These are phyloP conservation scores for Drosophila antonietae DNA, from an alignment of 2,888 invertebrate genomes.

Conservation along the genomic window DNA sequence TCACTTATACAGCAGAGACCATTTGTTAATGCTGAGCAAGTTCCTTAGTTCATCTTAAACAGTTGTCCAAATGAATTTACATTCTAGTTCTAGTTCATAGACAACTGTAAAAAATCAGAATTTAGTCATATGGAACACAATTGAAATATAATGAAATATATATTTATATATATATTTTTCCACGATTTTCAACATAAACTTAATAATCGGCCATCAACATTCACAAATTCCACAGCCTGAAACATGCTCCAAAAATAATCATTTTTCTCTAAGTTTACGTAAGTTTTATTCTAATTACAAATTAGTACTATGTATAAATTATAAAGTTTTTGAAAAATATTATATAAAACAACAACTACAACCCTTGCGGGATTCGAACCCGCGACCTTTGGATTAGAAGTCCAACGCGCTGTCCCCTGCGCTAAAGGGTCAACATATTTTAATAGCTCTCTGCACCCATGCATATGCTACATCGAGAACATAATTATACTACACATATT, in stretches of 20 bases:
- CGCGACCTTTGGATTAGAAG: slow-evolving; percentile 85
- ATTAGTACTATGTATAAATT: no score
- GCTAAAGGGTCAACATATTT: slow-evolving; percentile 79
- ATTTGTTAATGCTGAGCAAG: no score
- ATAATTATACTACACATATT: slow-evolving; percentile 1
- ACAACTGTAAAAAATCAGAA: no score
- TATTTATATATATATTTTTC: no score
- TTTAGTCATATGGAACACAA: no score
- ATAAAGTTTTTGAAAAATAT: neutral
- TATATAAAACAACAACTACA: slow-evolving; percentile 67
- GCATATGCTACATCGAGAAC: slow-evolving; percentile 10
- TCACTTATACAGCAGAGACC: no score
- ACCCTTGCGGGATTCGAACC: slow-evolving; percentile 85
- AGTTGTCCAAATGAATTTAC: no score
- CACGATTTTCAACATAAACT: neutral
- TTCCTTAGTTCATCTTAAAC: no score
- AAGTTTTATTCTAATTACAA: no score
- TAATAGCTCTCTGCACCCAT: slow-evolving; percentile 2
- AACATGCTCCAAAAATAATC: neutral
- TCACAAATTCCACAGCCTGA: neutral
- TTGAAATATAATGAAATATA: no score
- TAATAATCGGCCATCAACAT: neutral
- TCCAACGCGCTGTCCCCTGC: slow-evolving; percentile 85
- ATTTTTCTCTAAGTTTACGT: neutral
- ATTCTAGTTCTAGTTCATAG: no score